phyloP scores from a whole-genome alignment of 2,113 vertebrate genomes.

The Emydura subglobosa region DNA sequence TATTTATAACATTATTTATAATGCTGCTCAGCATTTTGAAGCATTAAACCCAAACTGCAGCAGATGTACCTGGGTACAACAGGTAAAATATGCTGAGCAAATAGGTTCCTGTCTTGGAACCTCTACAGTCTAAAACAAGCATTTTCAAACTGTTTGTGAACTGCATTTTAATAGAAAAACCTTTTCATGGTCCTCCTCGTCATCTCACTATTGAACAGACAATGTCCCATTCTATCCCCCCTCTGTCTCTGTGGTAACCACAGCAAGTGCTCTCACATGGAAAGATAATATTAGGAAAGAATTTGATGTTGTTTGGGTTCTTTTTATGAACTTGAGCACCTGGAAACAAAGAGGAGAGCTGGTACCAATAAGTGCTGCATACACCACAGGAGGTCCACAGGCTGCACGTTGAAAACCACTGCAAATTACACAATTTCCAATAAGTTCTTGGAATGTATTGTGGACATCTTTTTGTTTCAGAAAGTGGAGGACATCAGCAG shows the following conservation, averaged over 20 bases:
- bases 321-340: not conserved
- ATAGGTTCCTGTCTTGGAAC: not conserved
- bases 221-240: not conserved
- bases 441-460: too few relatives aligned
- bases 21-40: not conserved
- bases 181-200: not conserved
- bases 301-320: not conserved
- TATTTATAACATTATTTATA: not conserved
- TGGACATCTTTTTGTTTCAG: too few relatives aligned
- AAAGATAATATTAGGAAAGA: not conserved
- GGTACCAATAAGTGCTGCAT: not conserved
- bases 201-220: not conserved
- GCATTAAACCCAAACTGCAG: not conserved
- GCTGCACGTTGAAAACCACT: too few relatives aligned
- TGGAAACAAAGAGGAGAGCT: not conserved
- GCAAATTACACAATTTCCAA: too few relatives aligned
- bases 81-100: not conserved
- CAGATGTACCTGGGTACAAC: not conserved
- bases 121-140: not conserved
- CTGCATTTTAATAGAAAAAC: not conserved
- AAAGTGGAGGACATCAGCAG: too few relatives aligned
- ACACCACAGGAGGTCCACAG: too few relatives aligned
- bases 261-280: not conserved
- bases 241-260: not conserved
- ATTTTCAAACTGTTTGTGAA: not conserved